These are phyloP conservation scores for Polypterus senegalus DNA, from an alignment of 2,113 vertebrate species.

Conservation along the genomic window DNA sequence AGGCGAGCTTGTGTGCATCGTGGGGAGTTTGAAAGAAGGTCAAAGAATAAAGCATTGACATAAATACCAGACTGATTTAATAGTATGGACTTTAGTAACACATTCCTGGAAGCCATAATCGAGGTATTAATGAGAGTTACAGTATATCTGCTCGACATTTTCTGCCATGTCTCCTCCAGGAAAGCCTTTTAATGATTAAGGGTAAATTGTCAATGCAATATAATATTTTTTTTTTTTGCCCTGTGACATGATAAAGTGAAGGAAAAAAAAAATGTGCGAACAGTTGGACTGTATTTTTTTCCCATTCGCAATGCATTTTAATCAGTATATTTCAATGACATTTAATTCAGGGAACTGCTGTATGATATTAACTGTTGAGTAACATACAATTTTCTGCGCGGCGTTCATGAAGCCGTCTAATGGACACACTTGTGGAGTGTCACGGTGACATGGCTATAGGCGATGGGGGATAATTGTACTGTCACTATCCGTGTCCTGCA, in stretches of 20 bases:
- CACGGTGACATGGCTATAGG: conserved; percentile 17
- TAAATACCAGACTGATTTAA: conserved; percentile 11
- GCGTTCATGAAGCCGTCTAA: conserved; percentile 11
- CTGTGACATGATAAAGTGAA: too few relatives aligned
- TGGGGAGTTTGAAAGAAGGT: not conserved
- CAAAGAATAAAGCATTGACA: conserved; percentile 3
- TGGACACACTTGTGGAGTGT: conserved; percentile 22
- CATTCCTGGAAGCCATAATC: conserved; percentile 10
- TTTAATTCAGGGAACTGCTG: conserved; percentile 5
- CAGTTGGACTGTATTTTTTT: too few relatives aligned
- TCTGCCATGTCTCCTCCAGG: not conserved
- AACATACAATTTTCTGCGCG: conserved; percentile 10
- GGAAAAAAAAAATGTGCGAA: too few relatives aligned
- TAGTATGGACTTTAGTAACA: conserved; percentile 2
- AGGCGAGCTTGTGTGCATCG: not conserved
- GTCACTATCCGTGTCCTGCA: conserved; percentile 18
- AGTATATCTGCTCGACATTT: conserved; percentile 7
- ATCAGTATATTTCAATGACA: conserved; percentile 19
- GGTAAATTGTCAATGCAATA: not conserved
- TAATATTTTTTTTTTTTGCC: not conserved
- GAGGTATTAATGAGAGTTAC: conserved; percentile 1
- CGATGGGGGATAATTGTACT: conserved; percentile 20
- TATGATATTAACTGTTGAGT: conserved; percentile 3
- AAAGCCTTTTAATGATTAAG: conserved; percentile 1
- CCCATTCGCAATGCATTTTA: conserved; percentile 1